phyloP scores from a whole-genome alignment of 1,140 invertebrate species.

The Diachasmimorpha longicaudata region DNA sequence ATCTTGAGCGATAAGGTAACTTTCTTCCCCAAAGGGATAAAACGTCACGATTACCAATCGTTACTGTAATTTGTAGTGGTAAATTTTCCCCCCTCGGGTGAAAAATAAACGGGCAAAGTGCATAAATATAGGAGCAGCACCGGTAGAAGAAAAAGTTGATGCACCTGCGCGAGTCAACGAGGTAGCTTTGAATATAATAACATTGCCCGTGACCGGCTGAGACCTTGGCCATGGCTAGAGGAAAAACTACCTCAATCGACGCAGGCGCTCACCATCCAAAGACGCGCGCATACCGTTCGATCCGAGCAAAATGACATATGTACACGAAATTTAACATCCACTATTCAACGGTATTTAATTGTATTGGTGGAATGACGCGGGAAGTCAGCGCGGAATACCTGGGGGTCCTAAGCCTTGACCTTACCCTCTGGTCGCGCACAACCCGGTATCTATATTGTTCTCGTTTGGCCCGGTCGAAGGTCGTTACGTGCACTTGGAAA shows the following conservation, averaged over 20 bases:
- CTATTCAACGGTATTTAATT: neutral
- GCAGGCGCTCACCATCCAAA: conserved; percentile 31
- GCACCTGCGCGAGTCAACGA: neutral
- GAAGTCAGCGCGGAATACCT: conserved; percentile 18
- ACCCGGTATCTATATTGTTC: neutral
- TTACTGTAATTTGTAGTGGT: no score
- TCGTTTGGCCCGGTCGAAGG: conserved; percentile 20
- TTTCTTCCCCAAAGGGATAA: no score
- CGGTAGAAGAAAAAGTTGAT: neutral
- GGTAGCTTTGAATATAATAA: conserved; percentile 36
- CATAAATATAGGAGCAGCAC: neutral
- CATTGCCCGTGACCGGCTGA: conserved; percentile 55
- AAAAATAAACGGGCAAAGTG: neutral
- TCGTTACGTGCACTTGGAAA: neutral
- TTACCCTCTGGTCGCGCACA: conserved; percentile 24
- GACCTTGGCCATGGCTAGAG: conserved; percentile 56
- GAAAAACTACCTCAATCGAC: conserved; percentile 7
- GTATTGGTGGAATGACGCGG: conserved; percentile 6
- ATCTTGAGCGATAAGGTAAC: no score
- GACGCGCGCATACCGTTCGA: conserved; percentile 54
- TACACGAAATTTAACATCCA: neutral
- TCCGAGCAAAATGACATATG: conserved; percentile 30
- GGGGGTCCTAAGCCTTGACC: conserved; percentile 39
- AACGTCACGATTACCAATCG: no score
- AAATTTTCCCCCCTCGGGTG: no score